phyloP scores from a whole-genome alignment of 2,797 vertebrate species.

The Mormyrus proboscirostris region DNA sequence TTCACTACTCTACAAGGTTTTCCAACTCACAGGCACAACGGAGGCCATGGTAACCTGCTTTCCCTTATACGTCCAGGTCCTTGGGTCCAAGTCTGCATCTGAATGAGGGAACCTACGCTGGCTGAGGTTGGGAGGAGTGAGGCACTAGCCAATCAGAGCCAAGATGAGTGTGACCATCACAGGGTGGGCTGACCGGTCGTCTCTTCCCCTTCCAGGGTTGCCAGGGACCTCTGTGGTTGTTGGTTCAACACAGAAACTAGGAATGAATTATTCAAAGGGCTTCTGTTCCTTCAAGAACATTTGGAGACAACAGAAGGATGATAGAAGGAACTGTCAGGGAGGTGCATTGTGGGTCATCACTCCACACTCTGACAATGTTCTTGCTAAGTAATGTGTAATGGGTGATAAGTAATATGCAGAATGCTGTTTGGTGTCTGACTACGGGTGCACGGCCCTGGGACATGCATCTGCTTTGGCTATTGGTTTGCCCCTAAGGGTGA shows the following conservation, averaged over 20 bases:
- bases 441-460: neutral
- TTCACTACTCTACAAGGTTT: neutral
- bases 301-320: neutral
- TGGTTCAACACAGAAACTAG: neutral
- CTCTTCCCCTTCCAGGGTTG: neutral
- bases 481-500: neutral
- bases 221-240: conserved; percentile 4
- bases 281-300: conserved; percentile 15
- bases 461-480: neutral
- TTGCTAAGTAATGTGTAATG: neutral
- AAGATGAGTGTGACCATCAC: neutral
- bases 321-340: neutral
- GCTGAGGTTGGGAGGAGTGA: neutral
- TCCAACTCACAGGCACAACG: conserved; percentile 25
- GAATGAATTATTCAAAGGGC: conserved; percentile 15
- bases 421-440: neutral
- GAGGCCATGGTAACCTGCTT: conserved; percentile 16
- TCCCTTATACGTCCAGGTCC: neutral
- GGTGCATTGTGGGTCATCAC: neutral
- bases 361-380: neutral
- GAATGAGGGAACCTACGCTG: neutral
- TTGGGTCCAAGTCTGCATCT: neutral
- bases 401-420: neutral
- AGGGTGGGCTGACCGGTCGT: conserved; percentile 10
- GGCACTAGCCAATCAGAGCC: conserved; percentile 11